Conservation (phyloP, 2,113 vertebrate species). For the Brachyistius frenatus region DNA sequence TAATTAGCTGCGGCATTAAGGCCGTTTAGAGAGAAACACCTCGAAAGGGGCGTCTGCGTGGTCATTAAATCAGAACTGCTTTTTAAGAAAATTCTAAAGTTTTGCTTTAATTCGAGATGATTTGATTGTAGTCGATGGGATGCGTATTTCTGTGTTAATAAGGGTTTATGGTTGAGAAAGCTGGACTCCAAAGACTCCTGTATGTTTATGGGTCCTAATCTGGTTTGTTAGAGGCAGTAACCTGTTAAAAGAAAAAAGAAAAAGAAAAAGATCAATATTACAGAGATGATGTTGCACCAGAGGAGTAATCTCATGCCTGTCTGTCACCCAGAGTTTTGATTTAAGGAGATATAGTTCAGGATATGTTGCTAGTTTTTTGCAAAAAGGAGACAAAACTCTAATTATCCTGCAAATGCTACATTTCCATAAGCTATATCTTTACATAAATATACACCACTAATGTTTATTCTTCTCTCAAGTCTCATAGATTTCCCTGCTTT, state of each 20-base stretch:
- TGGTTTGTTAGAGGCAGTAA: constrained; percentile 39
- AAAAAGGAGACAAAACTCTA: background rate
- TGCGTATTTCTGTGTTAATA: constrained; percentile 42
- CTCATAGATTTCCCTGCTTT: background rate
- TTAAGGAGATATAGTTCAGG: background rate
- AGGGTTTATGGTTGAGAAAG: constrained; percentile 10
- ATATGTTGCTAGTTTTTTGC: background rate
- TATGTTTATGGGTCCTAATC: constrained; percentile 29
- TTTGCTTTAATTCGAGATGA: constrained; percentile 28
- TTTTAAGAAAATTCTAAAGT: constrained; percentile 53
- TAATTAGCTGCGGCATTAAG: constrained; percentile 70
- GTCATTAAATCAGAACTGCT: constrained; percentile 43
- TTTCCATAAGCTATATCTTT: too few species aligned
- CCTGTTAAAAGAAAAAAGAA: constrained; percentile 5
- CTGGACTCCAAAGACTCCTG: background rate
- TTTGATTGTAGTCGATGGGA: constrained; percentile 37
- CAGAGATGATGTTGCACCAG: constrained; percentile 19
- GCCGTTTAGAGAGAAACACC: constrained; percentile 63
- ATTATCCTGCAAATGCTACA: background rate
- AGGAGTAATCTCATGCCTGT: constrained; percentile 2
- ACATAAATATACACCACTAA: background rate
- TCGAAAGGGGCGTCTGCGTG: constrained; percentile 20
- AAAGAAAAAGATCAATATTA: background rate
- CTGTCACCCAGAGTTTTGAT: constrained; percentile 17
- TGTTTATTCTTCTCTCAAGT: background rate